A percentile compares a stretch with the other conserved stretches of the same genome.
phyloP scores from a whole-genome alignment of 1,140 invertebrate species.

The Venturia canescens region DNA sequence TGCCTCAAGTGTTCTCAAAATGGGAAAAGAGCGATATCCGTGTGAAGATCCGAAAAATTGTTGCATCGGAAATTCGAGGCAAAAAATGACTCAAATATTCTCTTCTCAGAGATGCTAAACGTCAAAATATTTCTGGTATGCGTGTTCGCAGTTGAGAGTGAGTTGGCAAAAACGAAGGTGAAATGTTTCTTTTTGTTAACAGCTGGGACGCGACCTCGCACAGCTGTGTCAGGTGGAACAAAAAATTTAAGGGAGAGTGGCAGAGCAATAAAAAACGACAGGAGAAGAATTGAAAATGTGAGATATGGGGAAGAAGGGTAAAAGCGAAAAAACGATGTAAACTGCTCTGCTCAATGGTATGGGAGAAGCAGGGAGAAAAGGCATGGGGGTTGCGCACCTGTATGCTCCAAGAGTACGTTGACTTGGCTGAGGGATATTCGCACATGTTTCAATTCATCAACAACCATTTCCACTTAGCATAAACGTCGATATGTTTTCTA shows the following conservation, averaged over 20 bases:
- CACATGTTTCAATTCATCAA: too few relatives aligned
- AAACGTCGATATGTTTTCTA: neutral
- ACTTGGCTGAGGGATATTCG: too few relatives aligned
- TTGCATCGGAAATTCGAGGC: too few relatives aligned
- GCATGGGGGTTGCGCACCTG: neutral
- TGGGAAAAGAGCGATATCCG: too few relatives aligned
- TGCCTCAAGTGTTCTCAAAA: too few relatives aligned
- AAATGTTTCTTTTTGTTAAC: slow-evolving; percentile 11
- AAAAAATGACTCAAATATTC: too few relatives aligned
- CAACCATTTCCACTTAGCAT: neutral
- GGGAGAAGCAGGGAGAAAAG: neutral
- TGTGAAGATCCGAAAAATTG: too few relatives aligned
- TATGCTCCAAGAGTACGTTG: neutral
- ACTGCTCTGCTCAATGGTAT: neutral
- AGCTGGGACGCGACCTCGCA: neutral
- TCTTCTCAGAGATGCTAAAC: too few relatives aligned
- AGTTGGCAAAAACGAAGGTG: neutral
- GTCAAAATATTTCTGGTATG: too few relatives aligned
- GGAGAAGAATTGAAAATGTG: slow-evolving; percentile 20
- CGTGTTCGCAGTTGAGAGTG: neutral
- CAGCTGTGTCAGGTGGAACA: neutral
- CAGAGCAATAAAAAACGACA: neutral
- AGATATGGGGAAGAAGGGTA: neutral
- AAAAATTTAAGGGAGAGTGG: neutral
- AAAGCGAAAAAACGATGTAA: neutral